A percentile compares a stretch with the other conserved stretches of the same genome.
These are phyloP conservation scores for Acomys russatus DNA, from an alignment of 2,797 vertebrate species.

Conservation along the genomic window DNA sequence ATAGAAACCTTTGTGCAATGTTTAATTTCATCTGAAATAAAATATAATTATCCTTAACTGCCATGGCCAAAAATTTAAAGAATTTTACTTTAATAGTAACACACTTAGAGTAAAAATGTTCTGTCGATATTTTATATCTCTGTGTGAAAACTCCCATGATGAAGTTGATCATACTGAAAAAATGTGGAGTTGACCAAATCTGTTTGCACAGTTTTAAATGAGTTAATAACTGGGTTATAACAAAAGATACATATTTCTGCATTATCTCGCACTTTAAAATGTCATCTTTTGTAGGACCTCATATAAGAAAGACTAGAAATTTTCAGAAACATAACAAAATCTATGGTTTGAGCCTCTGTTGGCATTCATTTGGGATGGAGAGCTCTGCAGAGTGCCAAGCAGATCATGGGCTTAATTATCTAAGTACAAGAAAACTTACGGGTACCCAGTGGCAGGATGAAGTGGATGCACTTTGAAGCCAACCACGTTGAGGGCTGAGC, in stretches of 20 bases:
- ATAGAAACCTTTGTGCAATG: conserved; percentile 19
- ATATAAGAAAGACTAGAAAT: conserved; percentile 31
- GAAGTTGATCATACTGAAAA: conserved; percentile 49
- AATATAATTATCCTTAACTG: conserved; percentile 34
- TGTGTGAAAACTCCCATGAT: conserved; percentile 51
- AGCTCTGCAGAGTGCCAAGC: neutral
- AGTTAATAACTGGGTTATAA: conserved; percentile 28
- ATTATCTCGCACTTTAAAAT: conserved; percentile 34
- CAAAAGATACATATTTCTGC: neutral
- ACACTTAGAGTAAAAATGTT: conserved; percentile 33
- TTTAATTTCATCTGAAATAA: conserved; percentile 51
- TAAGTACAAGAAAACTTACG: rapidly evolving
- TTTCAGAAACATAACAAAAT: neutral
- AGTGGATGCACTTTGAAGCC: neutral
- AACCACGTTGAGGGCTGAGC: neutral
- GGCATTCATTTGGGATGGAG: neutral
- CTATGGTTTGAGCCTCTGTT: neutral
- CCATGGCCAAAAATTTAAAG: conserved; percentile 23
- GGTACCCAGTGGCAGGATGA: rapidly evolving
- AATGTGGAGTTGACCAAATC: conserved; percentile 50
- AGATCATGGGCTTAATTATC: neutral
- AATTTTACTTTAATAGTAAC: conserved; percentile 50
- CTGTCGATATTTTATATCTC: conserved; percentile 30
- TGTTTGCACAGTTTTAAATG: conserved; percentile 56
- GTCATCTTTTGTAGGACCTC: neutral